A percentile compares a stretch with the other conserved stretches of the same genome.
phyloP scores from a whole-genome alignment of 2,113 vertebrate genomes.

The Geococcyx californianus region DNA sequence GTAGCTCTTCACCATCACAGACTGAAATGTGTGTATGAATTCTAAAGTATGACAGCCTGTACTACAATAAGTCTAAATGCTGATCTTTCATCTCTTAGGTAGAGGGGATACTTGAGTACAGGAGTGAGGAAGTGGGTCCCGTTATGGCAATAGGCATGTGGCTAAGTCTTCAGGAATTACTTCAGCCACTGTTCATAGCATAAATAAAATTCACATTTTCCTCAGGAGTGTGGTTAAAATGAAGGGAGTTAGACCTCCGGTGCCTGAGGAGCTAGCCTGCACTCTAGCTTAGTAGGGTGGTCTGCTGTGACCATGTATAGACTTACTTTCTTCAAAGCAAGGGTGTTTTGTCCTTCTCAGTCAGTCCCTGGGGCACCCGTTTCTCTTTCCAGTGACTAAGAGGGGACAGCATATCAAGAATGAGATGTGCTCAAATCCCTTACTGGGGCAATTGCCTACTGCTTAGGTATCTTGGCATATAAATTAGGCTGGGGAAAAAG shows the following conservation, averaged over 20 bases:
- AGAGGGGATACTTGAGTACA: neutral
- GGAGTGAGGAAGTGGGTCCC: neutral
- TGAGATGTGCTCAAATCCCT: neutral
- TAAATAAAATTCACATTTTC: neutral
- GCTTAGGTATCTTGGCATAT: accelerated
- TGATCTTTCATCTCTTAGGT: neutral
- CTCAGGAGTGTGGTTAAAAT: neutral
- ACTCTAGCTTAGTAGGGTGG: neutral
- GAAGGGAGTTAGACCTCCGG: neutral
- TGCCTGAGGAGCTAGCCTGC: neutral
- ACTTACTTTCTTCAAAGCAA: neutral
- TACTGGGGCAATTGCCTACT: neutral
- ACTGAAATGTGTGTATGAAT: accelerated
- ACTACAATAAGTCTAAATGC: accelerated
- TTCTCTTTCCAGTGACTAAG: neutral
- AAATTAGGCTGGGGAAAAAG: neutral
- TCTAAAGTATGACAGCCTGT: neutral
- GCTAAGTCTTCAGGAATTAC: neutral
- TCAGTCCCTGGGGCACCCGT: neutral
- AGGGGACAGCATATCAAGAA: neutral
- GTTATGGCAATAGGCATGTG: neutral
- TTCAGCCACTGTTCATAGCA: neutral
- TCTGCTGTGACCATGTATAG: neutral
- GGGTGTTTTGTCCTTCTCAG: neutral
- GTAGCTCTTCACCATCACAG: neutral